These are phyloP conservation scores for Drosophila engyochracea DNA, from an alignment of 2,888 invertebrate species.

Conservation along the genomic window DNA sequence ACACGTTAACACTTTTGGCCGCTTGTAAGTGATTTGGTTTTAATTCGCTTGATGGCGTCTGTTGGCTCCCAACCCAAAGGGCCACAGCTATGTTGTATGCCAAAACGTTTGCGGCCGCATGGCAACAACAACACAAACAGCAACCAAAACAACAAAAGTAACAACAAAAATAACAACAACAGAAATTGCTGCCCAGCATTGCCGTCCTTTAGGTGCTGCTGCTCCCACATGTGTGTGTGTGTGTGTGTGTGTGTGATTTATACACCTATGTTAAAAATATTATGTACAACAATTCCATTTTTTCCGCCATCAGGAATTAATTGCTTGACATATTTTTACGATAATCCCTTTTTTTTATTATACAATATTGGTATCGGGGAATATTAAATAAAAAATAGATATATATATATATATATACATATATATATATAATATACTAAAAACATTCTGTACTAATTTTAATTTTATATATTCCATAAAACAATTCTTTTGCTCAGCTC, in stretches of 20 bases:
- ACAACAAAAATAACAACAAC: constrained; percentile 1
- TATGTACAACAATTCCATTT: neutral
- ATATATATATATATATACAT: neutral
- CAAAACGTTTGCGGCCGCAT: constrained; percentile 57
- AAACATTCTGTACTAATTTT: neutral
- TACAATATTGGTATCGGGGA: neutral
- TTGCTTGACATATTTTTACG: neutral
- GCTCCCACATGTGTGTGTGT: constrained; percentile 3
- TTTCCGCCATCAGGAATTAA: neutral
- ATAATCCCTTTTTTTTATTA: neutral
- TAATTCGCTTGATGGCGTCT: constrained; percentile 81
- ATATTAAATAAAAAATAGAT: neutral
- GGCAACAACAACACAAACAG: constrained; percentile 19
- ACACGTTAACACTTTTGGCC: constrained; percentile 84
- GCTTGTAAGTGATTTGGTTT: constrained; percentile 82
- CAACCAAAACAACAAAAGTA: constrained; percentile 9
- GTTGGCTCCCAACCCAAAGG: constrained; percentile 39
- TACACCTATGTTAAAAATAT: constrained; percentile 3
- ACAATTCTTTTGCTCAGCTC: neutral
- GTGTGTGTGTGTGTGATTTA: constrained; percentile 4
- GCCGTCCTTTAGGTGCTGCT: constrained; percentile 41
- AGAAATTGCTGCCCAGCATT: constrained; percentile 22
- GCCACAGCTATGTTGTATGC: constrained; percentile 24
- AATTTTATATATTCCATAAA: neutral
- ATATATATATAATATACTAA: neutral